Evolutionary conservation across 2,888 invertebrate species (phyloP), one percentile per base, ranked within the genome.

Genomic region (Entomobrya proxima): DNA sequence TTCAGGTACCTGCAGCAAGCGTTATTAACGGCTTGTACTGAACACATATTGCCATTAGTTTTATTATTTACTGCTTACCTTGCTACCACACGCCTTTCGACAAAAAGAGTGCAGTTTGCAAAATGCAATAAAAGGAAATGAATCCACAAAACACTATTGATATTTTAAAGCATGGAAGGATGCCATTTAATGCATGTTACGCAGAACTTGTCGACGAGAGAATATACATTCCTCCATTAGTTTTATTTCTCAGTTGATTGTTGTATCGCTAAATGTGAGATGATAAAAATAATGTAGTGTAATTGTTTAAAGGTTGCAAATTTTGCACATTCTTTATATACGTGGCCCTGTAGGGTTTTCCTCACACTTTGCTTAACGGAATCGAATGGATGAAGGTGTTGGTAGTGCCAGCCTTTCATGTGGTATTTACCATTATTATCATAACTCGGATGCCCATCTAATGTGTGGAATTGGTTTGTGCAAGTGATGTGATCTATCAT

Each of bases 171-270:
- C 24, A 55, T 5, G 55, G 55, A 55, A 9, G 27, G 21, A 47
- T 55, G 55, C 11, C 2, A 27, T 13, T 13, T 27, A 32, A 11
- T n/a, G 15, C n/a, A 32, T 32, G 1, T 13, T 15, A n/a, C 24
- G 52, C 24, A 47, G 21, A 21, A 52, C 2, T 52, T 9, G 21
- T 21, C n/a, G n/a, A n/a, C n/a, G n/a, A n/a, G n/a, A 52, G 21
- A 3, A 58, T 58, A 32, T 32, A n/a, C 30, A 55, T 9, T 13
- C 30, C 30, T 6, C 30, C 58, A 58, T 58, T 32, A 32, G 30
- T 58, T 58, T 58, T 58, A 58, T 58, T 58, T 58, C 32, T n/a
- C n/a, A 58, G 32, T 58, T 58, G 58, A 58, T 58, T 58, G 58
- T 58, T 15, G n/a, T n/a, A n/a, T n/a, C 32, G 58, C 30, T 32